These are phyloP conservation scores for Rhadinocentrus ornatus DNA, from an alignment of 2,797 vertebrate genomes.

Conservation along the genomic window DNA sequence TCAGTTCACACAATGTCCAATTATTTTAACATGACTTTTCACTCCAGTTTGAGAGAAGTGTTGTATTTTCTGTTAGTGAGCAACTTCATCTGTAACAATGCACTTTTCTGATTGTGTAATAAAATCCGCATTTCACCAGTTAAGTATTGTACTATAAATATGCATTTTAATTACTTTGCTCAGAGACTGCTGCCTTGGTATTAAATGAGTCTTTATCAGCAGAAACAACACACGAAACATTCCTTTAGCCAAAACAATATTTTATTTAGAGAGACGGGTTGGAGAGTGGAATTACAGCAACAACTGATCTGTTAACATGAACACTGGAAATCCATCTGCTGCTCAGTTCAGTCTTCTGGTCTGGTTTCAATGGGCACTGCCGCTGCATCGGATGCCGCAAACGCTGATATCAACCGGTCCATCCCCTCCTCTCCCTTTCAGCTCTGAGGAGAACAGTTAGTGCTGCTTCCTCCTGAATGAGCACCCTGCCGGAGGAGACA, in stretches of 20 bases:
- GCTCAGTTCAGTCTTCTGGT: constrained; percentile 32
- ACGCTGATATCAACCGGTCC: constrained; percentile 76
- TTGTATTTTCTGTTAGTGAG: too few species aligned
- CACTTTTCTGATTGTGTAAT: constrained; percentile 13
- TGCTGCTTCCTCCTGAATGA: constrained; percentile 88
- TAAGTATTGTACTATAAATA: constrained; percentile 1
- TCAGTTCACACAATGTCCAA: neutral
- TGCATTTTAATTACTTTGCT: constrained; percentile 6
- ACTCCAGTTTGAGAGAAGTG: neutral
- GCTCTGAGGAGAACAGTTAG: constrained; percentile 69
- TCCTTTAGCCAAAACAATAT: constrained; percentile 81
- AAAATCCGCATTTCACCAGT: constrained; percentile 13
- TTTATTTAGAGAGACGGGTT: constrained; percentile 83
- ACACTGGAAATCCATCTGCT: constrained; percentile 40
- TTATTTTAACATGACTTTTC: neutral
- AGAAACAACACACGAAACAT: constrained; percentile 10
- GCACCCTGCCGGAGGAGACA: constrained; percentile 75
- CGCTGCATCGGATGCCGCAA: constrained; percentile 25
- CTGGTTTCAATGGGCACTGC: constrained; percentile 34
- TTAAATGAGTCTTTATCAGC: neutral
- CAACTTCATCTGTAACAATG: neutral
- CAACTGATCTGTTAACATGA: constrained; percentile 35
- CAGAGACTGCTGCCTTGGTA: constrained; percentile 6
- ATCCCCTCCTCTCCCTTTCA: constrained; percentile 72
- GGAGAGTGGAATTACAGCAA: constrained; percentile 78